Percentiles rank a stretch among this genome's conserved stretches.
Conservation (phyloP, 2,888 invertebrate species). For the Torymus aiolomorphi region DNA sequence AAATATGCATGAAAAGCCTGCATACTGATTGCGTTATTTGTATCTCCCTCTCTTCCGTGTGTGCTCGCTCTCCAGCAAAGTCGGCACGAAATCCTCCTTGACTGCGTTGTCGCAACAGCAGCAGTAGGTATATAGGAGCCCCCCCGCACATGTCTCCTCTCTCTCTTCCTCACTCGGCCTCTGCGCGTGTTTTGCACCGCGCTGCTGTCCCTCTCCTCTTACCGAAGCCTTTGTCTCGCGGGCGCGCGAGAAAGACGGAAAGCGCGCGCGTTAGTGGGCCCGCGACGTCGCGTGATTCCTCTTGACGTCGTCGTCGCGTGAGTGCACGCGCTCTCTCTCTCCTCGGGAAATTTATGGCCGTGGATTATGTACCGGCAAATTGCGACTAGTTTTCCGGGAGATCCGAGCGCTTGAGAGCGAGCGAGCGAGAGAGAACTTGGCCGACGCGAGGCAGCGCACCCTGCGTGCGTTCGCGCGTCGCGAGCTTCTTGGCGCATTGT, state of each 20-base stretch:
- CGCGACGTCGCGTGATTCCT: slow-evolving; percentile 55
- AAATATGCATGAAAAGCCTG: slow-evolving; percentile 74
- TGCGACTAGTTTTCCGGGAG: slow-evolving; percentile 52
- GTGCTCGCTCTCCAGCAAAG: slow-evolving; percentile 43
- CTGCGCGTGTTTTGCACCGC: slow-evolving; percentile 42
- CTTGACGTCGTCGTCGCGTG: slow-evolving; percentile 53
- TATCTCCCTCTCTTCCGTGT: slow-evolving; percentile 63
- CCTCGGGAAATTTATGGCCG: slow-evolving; percentile 49
- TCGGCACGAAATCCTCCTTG: slow-evolving; percentile 61
- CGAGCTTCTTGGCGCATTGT: slow-evolving; percentile 49
- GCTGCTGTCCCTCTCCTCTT: not conserved
- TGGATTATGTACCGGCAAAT: slow-evolving; percentile 53
- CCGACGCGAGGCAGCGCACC: not conserved
- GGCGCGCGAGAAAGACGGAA: slow-evolving; percentile 9
- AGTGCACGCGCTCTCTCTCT: slow-evolving; percentile 20
- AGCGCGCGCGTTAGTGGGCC: slow-evolving; percentile 16
- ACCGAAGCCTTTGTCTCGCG: slow-evolving; percentile 45
- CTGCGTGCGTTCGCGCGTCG: too few relatives aligned
- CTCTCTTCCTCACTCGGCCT: slow-evolving; percentile 14
- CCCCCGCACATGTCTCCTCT: slow-evolving; percentile 11
- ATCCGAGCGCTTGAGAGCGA: slow-evolving; percentile 10
- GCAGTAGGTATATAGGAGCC: slow-evolving; percentile 10
- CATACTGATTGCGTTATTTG: slow-evolving; percentile 75
- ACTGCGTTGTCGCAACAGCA: slow-evolving; percentile 30
- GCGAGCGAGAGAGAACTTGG: slow-evolving; percentile 5